Percentiles rank a stretch among this genome's conserved stretches.
These are phyloP conservation scores for Amblyopsis hoosieri DNA, from an alignment of 2,797 vertebrate species.

Conservation along the genomic window DNA sequence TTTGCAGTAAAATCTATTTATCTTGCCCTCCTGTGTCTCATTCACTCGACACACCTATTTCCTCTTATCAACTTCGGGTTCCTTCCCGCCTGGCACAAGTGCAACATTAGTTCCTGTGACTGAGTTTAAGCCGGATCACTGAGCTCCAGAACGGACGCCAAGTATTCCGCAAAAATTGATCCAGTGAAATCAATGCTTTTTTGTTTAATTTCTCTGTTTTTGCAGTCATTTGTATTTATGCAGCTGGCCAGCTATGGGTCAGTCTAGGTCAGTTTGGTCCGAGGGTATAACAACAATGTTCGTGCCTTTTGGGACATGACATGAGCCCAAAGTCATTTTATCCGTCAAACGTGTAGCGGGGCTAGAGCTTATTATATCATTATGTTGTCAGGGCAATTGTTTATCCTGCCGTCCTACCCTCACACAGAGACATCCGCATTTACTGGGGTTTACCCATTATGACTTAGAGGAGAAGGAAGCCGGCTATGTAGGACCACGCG, in stretches of 20 bases:
- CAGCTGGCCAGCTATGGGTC: constrained; percentile 52
- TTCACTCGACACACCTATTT: constrained; percentile 31
- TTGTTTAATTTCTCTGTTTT: constrained; percentile 35
- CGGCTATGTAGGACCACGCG: constrained; percentile 26
- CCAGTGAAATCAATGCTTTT: constrained; percentile 23
- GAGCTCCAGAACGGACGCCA: constrained; percentile 3
- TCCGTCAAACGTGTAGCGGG: constrained; percentile 55
- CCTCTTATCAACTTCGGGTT: constrained; percentile 18
- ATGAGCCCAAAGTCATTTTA: constrained; percentile 54
- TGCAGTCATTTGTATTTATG: constrained; percentile 43
- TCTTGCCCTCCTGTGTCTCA: constrained; percentile 38
- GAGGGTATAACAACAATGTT: constrained; percentile 56
- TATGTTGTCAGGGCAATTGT: constrained; percentile 67
- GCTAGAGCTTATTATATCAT: constrained; percentile 60
- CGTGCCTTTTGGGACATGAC: constrained; percentile 47
- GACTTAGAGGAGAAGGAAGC: constrained; percentile 44
- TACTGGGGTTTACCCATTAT: constrained; percentile 23
- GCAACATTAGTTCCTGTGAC: constrained; percentile 20
- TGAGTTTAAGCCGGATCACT: constrained; percentile 7
- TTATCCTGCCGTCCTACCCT: constrained; percentile 61
- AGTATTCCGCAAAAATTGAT: constrained; percentile 19
- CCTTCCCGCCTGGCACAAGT: background rate
- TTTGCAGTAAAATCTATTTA: constrained; percentile 70
- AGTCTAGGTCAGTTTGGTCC: constrained; percentile 41
- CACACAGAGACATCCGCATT: constrained; percentile 43